Base-by-base conservation (phyloP, 1,140 invertebrate genomes). In the Cydia amplana region DNA sequence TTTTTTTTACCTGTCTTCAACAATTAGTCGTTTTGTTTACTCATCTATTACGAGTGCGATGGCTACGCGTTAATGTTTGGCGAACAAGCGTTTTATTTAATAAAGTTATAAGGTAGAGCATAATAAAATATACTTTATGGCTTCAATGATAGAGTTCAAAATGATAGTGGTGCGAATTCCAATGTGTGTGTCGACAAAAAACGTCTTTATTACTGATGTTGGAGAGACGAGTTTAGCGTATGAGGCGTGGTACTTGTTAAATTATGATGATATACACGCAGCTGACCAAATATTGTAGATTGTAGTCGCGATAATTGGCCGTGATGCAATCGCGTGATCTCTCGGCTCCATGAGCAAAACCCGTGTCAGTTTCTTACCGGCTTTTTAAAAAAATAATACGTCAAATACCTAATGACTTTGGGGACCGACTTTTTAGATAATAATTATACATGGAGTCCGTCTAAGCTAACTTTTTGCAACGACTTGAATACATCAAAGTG, bases 311-410 rank as follows among this genome's bases (percentile, higher is more conserved):
- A 92, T 92, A 92, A 92, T 91, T 90, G 90, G 83, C 82, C 83
- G 85, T 91, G 90, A 92, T 90, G 90, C 86, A 92, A 92, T 92
- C 85, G 87, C 84, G 84, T 88, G 90, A 90, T 91, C 85, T 87
- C 79, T 77, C 79, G 77, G 78, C 81, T 80, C 80, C 40, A 12
- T 43, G 32, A 40, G 80, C 51, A n/a, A 28, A 18, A 70, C 65
- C 65, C 65, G n/a, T n/a, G 32, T 40, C 65, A 18, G 28, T 73
- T 51, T 73, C 40, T 73, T 67, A 20, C 28, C 16, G 28, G 36
- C 64, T 28, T 72, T 46, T 72, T 25, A 43, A 28, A 73, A 0
- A 73, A 73, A 73, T 73, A 46, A 12, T 73, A 51, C 18, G 6
- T n/a, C 16, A 5, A n/a, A 7, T 51, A 51, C n/a, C n/a, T n/a